Percentiles rank a stretch among this genome's conserved stretches.
phyloP scores from a whole-genome alignment of 2,888 invertebrate species.

The Drosophila multiciliata region DNA sequence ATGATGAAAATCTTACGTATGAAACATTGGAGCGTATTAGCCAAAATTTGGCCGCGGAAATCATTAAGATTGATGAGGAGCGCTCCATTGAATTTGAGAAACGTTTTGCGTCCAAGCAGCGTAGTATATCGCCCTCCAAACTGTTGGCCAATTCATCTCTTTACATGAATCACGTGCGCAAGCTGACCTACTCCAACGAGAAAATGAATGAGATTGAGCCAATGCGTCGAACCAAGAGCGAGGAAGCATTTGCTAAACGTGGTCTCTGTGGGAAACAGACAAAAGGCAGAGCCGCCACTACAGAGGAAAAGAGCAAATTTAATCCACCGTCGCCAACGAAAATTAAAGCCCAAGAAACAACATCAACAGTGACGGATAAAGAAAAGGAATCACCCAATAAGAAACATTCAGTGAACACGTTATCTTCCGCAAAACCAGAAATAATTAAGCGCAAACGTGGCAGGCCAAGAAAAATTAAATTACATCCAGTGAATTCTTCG shows the following conservation, averaged over 20 bases:
- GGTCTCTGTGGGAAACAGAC: not conserved
- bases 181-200: conserved; percentile 64
- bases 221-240: conserved; percentile 51
- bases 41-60: conserved; percentile 59
- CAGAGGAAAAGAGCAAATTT: conserved; percentile 28
- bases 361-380: not conserved
- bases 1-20: conserved; percentile 51
- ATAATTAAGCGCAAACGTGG: conserved; percentile 31
- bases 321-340: not conserved
- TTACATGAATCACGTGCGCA: conserved; percentile 53
- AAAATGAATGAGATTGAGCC: conserved; percentile 26
- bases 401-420: not conserved
- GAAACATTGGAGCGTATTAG: conserved; percentile 58
- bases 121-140: conserved; percentile 48
- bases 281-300: conserved; percentile 29
- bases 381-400: not conserved
- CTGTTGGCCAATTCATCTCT: not conserved
- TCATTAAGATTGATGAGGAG: conserved; percentile 59
- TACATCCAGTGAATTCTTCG: not conserved
- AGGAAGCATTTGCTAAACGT: conserved; percentile 23
- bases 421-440: not conserved
- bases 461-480: conserved; percentile 11
- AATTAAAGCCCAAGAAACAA: not conserved
- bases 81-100: conserved; percentile 64
- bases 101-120: conserved; percentile 58